Evolutionary conservation across 30 jellyfish, hydroid and myxozoan genomes (phyloP).

Genomic region (Phacellophora camtschatica): DNA sequence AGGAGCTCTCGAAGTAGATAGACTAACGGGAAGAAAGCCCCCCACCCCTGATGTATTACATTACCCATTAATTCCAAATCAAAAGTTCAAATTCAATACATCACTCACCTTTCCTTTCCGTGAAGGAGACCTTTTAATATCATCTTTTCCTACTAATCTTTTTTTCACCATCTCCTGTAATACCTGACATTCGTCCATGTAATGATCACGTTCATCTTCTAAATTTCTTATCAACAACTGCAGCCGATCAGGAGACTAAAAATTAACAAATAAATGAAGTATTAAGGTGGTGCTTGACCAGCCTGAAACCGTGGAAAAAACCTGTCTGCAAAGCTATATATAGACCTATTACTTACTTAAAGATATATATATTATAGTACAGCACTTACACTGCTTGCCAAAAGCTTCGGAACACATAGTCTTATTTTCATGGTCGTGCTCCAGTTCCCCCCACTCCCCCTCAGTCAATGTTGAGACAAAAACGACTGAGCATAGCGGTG

Average conservation of each 20-base stretch:
- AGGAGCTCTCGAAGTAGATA: background rate
- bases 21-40: background rate
- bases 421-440: too few species aligned
- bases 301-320: too few species aligned
- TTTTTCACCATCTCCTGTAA: constrained; percentile 80
- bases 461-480: too few species aligned
- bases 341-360: too few species aligned
- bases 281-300: too few species aligned
- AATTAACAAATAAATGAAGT: too few species aligned
- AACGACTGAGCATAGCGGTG: too few species aligned
- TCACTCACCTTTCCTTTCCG: constrained; percentile 36
- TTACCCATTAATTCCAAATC: background rate
- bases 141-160: constrained; percentile 29
- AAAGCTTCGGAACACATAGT: too few species aligned
- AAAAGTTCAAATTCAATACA: background rate
- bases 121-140: constrained; percentile 22
- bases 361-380: too few species aligned
- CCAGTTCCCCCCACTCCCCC: too few species aligned
- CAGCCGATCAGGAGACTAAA: constrained; percentile 84
- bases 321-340: too few species aligned
- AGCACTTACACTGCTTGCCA: too few species aligned
- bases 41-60: background rate
- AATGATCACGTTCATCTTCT: constrained; percentile 95
- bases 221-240: constrained; percentile 57
- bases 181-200: constrained; percentile 76